A percentile compares a stretch with the other conserved stretches of the same genome.
Conservation (phyloP, 2,797 vertebrate genomes). For the Crocidura indochinensis region DNA sequence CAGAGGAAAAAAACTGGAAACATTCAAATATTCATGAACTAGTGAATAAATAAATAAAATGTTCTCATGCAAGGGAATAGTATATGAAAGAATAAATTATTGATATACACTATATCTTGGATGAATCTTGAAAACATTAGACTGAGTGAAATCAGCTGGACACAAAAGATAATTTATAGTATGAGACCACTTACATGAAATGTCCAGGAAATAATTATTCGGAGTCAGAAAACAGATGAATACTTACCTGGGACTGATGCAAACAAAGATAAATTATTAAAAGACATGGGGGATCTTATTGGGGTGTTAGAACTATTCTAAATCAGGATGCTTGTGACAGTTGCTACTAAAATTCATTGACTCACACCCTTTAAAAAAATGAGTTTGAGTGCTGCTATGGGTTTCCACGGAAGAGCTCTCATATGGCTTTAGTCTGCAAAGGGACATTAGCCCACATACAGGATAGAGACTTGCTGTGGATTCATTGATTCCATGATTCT, state of each 20-base stretch:
- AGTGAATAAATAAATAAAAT: neutral
- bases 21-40: neutral
- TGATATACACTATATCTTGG: neutral
- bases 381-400: fast-evolving
- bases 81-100: neutral
- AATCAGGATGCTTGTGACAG: neutral
- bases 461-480: neutral
- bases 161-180: neutral
- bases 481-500: neutral
- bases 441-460: neutral
- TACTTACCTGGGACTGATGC: neutral
- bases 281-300: neutral
- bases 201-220: neutral
- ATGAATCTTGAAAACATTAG: neutral
- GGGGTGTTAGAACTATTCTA: neutral
- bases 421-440: neutral
- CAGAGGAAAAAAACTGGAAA: neutral
- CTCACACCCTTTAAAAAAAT: neutral
- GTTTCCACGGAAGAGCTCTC: neutral
- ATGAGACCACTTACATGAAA: neutral
- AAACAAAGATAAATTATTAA: neutral
- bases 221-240: neutral
- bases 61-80: neutral
- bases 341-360: neutral
- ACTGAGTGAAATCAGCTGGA: slow-evolving; percentile 18